Evolutionary conservation across 2,113 vertebrate genomes (phyloP), one percentile per base, ranked within the genome.

Genomic region (Rhinogobius similis): DNA sequence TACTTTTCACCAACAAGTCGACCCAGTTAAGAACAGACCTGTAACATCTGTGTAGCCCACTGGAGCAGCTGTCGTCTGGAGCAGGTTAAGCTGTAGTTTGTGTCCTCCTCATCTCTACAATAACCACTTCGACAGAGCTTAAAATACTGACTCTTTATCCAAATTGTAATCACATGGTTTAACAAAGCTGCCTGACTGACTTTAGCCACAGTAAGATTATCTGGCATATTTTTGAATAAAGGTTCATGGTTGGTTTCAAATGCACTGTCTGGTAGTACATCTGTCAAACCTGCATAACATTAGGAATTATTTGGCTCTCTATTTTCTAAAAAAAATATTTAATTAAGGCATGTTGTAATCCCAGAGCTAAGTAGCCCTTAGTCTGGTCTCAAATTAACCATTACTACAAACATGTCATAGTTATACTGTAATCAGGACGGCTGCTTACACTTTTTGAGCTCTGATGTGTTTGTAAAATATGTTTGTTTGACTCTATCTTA

Each of bases 11-110:
- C 0, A 3, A 41, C 10, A 10, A 10, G 10, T 41, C 53, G 24
- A 14, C 53, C 13, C 53, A 26, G 10, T 41, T 12, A 7, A 41
- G 39, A 56, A 16, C 29, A n/a, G 29, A 32, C 58, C 29, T 38
- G 58, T 12, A 29, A 58, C 58, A 36, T 61, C 29, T 61, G 58
- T n/a, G 5, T 32, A 36, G 5, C 10, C 29, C 58, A 27, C 53
- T 56, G 14, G 4, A 56, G 13, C 53, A 61, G 29, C 58, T 61
- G 58, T n/a, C 8, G 58, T 20, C 18, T 0, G 43, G 44, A 6
- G 41, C 21, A 64, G 52, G 24, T 70, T 61, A 65, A 65, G 61
- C 70, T n/a, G n/a, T n/a, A n/a, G 32, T 3, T 29, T 29, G 21
- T n/a, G 26, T 71, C 20, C 12, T 14, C 14, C 55, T 52, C n/a